Percentiles rank a stretch among this genome's conserved stretches.
Evolutionary conservation across 1,140 invertebrate genomes (phyloP).

Genomic region (Megalonaias nervosa): DNA sequence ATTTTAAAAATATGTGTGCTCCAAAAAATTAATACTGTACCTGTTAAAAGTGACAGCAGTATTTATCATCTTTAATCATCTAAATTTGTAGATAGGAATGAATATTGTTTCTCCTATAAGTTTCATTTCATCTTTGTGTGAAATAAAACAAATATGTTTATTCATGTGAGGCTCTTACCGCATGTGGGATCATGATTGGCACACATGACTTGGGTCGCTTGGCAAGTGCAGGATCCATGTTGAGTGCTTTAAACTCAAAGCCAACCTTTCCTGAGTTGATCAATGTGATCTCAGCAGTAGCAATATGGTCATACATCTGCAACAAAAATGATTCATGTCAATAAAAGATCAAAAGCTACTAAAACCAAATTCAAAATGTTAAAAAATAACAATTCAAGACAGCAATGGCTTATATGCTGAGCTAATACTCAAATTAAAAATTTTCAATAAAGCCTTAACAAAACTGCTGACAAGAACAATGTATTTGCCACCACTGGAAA

Average conservation of each 20-base stretch:
- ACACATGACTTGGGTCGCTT: slow-evolving; percentile 59
- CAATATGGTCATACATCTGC: slow-evolving; percentile 69
- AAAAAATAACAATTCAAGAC: no score
- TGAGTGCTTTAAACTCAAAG: slow-evolving; percentile 65
- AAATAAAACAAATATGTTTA: background rate
- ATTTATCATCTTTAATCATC: no score
- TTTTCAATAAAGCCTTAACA: no score
- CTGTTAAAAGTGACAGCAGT: no score
- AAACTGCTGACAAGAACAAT: no score
- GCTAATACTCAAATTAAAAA: no score
- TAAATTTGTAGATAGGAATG: no score
- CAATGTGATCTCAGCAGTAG: slow-evolving; percentile 62
- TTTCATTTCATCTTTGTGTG: slow-evolving; percentile 1
- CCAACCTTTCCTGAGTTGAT: slow-evolving; percentile 69
- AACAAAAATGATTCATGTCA: slow-evolving; percentile 20
- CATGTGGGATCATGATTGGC: slow-evolving; percentile 66
- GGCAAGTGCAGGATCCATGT: slow-evolving; percentile 63
- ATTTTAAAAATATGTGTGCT: no score
- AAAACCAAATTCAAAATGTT: background rate
- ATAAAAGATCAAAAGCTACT: background rate
- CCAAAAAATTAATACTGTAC: no score
- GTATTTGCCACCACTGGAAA: no score
- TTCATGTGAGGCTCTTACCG: slow-evolving; percentile 52
- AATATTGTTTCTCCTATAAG: background rate
- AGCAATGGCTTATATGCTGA: no score